These are phyloP conservation scores for Myxocyprinus asiaticus DNA, from an alignment of 2,113 vertebrate species.

Conservation along the genomic window DNA sequence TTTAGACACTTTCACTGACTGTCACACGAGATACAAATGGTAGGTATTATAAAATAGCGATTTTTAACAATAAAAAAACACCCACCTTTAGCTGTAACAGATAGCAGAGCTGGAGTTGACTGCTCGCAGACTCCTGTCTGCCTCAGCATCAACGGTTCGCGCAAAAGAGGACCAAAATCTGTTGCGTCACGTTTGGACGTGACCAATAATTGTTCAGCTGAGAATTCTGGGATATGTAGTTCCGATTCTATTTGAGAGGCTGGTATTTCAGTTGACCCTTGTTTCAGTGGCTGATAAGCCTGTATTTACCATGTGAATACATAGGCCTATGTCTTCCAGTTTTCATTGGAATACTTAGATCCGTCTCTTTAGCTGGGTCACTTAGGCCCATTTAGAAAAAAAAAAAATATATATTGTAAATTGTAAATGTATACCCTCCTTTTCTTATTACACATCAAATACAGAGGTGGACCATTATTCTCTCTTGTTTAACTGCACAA, in stretches of 20 bases:
- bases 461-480: background rate
- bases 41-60: background rate
- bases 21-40: background rate
- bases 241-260: no score
- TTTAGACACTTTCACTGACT: background rate
- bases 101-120: background rate
- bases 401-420: no score
- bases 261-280: no score
- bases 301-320: no score
- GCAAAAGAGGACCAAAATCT: slow-evolving; percentile 60
- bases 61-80: slow-evolving; percentile 12
- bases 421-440: no score
- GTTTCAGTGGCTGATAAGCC: no score
- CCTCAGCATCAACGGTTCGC: slow-evolving; percentile 55
- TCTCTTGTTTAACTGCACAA: background rate
- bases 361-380: no score
- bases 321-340: no score
- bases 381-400: no score
- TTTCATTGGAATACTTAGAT: no score
- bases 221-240: slow-evolving; percentile 51
- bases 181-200: slow-evolving; percentile 48
- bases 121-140: slow-evolving; percentile 50
- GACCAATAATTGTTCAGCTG: slow-evolving; percentile 52
- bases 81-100: slow-evolving; percentile 47
- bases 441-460: background rate